These are phyloP conservation scores for Scrobipalpa costella DNA, from an alignment of 2,888 invertebrate genomes.

Conservation along the genomic window DNA sequence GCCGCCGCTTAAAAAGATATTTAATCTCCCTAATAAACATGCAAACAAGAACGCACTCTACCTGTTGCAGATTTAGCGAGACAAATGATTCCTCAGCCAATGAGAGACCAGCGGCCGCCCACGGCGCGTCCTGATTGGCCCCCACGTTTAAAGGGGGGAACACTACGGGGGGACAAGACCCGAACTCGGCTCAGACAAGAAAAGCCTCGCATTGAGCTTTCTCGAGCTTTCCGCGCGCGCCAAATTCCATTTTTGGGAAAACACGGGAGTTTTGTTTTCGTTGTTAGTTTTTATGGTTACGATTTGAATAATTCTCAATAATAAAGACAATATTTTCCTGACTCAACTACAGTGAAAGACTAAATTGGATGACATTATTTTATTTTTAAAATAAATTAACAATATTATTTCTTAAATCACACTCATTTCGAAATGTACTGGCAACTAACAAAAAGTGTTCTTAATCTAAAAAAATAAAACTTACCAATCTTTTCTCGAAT, in stretches of 20 bases:
- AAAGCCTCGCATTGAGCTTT: slow-evolving; percentile 80
- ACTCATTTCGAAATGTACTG: slow-evolving; percentile 20
- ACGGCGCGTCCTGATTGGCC: slow-evolving; percentile 67
- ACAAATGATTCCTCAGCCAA: slow-evolving; percentile 68
- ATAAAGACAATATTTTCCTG: background rate
- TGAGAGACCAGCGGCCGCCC: slow-evolving; percentile 72
- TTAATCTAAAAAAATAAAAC: slow-evolving; percentile 13
- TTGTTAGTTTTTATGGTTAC: slow-evolving; percentile 24
- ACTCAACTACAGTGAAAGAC: background rate
- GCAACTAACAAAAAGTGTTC: slow-evolving; percentile 20
- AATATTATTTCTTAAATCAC: background rate
- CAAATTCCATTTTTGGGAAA: slow-evolving; percentile 38
- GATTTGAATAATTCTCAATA: background rate
- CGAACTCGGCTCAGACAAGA: slow-evolving; percentile 72
- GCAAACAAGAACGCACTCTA: slow-evolving; percentile 76
- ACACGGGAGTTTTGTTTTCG: slow-evolving; percentile 26
- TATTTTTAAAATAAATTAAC: background rate
- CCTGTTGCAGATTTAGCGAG: slow-evolving; percentile 80
- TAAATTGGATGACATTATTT: background rate
- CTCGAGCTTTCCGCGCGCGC: slow-evolving; percentile 75
- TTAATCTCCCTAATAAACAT: slow-evolving; percentile 79
- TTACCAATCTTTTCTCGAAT: slow-evolving; percentile 17
- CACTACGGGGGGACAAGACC: slow-evolving; percentile 55
- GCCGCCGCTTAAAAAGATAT: slow-evolving; percentile 73
- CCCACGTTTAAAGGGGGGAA: slow-evolving; percentile 54